Base-by-base conservation (phyloP, 2,797 vertebrate genomes). In the Hapalemur alaotrensis region DNA sequence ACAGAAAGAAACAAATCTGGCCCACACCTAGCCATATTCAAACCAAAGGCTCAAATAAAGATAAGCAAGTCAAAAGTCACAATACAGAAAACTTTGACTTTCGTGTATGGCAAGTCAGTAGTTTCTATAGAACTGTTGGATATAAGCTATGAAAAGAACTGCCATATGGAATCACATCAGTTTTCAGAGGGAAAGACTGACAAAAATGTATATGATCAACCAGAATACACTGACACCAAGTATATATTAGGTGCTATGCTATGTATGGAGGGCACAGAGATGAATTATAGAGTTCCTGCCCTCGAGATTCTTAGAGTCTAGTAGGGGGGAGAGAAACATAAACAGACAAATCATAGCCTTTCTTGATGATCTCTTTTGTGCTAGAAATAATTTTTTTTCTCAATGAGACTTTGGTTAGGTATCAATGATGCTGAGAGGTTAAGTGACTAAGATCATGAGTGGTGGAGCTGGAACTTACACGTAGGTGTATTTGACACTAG, bases 101-200 rank as follows among this genome's bases (percentile, higher is more conserved):
- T 86, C 48, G 59, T 52, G 0, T 52, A 35, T 48, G 57, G 12
- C 32, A 67, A 67, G 18, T 85, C 48, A 73, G 15, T 75, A 61
- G 2, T 85, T 81, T 85, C 30, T 20, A 35, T 82, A 43, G 11
- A 91, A 65, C 18, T n/a, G 4, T 59, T 95, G 41, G 35, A 46
- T 81, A 59, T 57, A 93, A 96, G 1, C 28, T 89, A 89, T 93
- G n/a, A 83, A 72, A 92, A 50, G 25, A 59, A 61, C 5, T 81
- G 43, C n/a, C 67, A 72, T 17, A 46, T 86, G n/a, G 28, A 84
- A 96, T 85, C 67, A 81, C 38, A 91, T 50, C n/a, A 89, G 87
- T 70, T 90, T 93, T 72, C 22, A 85, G 52, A 63, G 14, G 38
- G 35, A 91, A 23, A 85, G 52, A 89, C 18, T 38, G n/a, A 54